Evolutionary conservation across 23 tunicate species (phyloP).

Genomic region (Botrylloides violaceus): DNA sequence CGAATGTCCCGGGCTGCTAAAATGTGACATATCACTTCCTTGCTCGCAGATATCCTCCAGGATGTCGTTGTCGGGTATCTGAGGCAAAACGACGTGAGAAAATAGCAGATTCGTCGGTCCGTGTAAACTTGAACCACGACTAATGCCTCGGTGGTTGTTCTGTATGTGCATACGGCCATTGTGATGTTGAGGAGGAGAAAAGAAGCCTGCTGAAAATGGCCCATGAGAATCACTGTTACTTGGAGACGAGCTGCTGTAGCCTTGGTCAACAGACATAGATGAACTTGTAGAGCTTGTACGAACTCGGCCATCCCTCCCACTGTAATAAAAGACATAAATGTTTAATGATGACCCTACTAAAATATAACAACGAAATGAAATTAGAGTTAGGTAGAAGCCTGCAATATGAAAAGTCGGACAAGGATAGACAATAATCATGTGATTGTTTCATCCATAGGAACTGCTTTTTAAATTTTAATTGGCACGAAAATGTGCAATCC

Average conservation of each 20-base stretch:
- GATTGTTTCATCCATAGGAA: too few species aligned
- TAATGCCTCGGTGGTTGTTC: neutral
- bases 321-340: constrained; percentile 6
- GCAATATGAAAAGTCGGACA: too few species aligned
- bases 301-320: constrained; percentile 59
- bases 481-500: too few species aligned
- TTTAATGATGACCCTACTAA: neutral
- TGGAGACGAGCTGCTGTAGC: constrained; percentile 85
- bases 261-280: constrained; percentile 65
- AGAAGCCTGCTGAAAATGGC: constrained; percentile 20
- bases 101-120: constrained; percentile 22
- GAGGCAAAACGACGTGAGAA: constrained; percentile 47
- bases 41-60: constrained; percentile 1
- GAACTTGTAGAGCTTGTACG: constrained; percentile 85
- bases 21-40: neutral
- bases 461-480: too few species aligned
- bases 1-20: constrained; percentile 36
- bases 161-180: neutral
- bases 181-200: constrained; percentile 48
- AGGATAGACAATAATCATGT: too few species aligned
- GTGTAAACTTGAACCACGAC: constrained; percentile 1
- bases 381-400: too few species aligned
- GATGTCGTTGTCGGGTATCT: constrained; percentile 58
- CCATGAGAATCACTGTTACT: constrained; percentile 26
- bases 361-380: too few species aligned